Evolutionary conservation across 2,888 invertebrate genomes (phyloP).

Genomic region (Chorisops tibialis): DNA sequence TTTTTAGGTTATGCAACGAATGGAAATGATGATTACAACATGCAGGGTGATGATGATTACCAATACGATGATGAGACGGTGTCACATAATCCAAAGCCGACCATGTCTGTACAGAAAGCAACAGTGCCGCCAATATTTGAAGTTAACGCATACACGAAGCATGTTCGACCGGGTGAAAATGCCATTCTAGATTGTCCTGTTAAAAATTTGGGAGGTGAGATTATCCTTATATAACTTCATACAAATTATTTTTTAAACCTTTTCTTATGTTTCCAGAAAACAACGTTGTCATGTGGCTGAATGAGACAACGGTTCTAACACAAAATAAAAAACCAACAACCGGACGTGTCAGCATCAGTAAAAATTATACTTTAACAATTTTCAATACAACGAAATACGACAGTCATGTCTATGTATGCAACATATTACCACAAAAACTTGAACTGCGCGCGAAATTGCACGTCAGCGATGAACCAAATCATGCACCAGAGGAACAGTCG

Average conservation of each 20-base stretch:
- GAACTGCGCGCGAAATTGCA: conserved; percentile 35
- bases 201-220: conserved; percentile 20
- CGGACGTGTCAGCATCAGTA: conserved; percentile 37
- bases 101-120: conserved; percentile 20
- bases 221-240: neutral
- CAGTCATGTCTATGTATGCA: conserved; percentile 40
- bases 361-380: conserved; percentile 38
- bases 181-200: conserved; percentile 25
- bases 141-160: conserved; percentile 6
- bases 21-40: conserved; percentile 1
- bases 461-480: conserved; percentile 25
- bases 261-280: conserved; percentile 23
- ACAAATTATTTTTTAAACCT: neutral
- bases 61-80: conserved; percentile 26
- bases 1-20: neutral
- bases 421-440: conserved; percentile 37
- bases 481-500: neutral
- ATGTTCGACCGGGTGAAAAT: conserved; percentile 24
- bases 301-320: conserved; percentile 34
- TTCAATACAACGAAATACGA: conserved; percentile 38
- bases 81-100: conserved; percentile 16
- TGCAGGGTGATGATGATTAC: conserved; percentile 19
- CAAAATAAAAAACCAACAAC: conserved; percentile 36
- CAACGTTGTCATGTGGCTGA: conserved; percentile 40
- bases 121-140: conserved; percentile 26